Base-by-base conservation (phyloP, 2,797 vertebrate genomes). In the Nannoperca obscura region DNA sequence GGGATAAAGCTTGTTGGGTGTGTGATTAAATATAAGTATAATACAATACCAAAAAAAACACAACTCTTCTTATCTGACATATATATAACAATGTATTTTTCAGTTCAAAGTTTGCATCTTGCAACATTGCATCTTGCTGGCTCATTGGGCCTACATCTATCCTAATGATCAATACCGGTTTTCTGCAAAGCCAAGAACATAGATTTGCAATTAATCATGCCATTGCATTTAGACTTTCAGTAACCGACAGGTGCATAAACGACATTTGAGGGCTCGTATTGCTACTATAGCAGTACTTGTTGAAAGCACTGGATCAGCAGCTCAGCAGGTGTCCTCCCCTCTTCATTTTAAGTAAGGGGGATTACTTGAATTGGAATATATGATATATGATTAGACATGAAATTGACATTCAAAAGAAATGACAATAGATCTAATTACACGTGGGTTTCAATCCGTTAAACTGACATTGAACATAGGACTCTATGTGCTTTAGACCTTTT, bases 171-270 rank as follows among this genome's bases (percentile, higher is more conserved):
- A 80, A 30, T 70, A 58, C 38, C 62, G 62, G 30, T 50, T 65
- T 73, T 32, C 63, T 42, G 46, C 50, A 60, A 75, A 83, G n/a
- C 40, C 13, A 42, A 24, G 50, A 47, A 5, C 20, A 71, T 32
- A 52, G 60, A 85, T 86, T 82, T 78, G n/a, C 40, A 79, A 54
- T 70, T 64, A 68, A 52, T 76, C 22, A 4, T 50, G 58, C n/a
- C 7, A 55, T 27, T 66, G 32, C 61, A 63, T 68, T 44, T 54
- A 34, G 14, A 47, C 19, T 63, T 44, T 50, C 14, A 44, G 34
- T 46, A 57, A 40, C 17, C 66, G 76, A 58, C 66, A 83, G 24
- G 27, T 60, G 54, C 44, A 36, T 52, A 42, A 54, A 73, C 60
- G n/a, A 22, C 30, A 64, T 84, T 5, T 71, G 53, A 71, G 57